Conservation (phyloP, 1,140 invertebrate genomes). For the Asobara japonica region DNA sequence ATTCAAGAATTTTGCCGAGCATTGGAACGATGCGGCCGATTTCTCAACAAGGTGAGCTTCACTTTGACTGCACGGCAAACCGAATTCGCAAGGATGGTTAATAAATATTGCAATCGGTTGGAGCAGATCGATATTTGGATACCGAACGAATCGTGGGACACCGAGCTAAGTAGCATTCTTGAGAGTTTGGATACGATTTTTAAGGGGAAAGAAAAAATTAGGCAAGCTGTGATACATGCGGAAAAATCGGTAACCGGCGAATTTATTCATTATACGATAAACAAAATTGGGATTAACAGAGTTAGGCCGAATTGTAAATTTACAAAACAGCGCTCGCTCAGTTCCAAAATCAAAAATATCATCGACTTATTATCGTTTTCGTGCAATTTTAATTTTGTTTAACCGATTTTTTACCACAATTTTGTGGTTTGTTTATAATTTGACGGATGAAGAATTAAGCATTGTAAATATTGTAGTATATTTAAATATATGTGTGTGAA, state of each 20-base stretch:
- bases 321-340: background rate
- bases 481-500: too few relatives aligned
- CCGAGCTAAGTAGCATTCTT: background rate
- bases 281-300: background rate
- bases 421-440: too few relatives aligned
- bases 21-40: background rate
- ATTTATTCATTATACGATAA: background rate
- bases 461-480: too few relatives aligned
- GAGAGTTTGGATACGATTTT: background rate
- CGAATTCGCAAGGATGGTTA: background rate
- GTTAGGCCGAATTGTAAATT: background rate
- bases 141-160: background rate
- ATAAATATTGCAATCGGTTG: background rate
- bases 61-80: background rate
- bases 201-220: background rate
- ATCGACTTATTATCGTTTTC: too few relatives aligned
- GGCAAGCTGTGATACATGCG: background rate
- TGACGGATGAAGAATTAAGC: too few relatives aligned
- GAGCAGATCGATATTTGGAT: background rate
- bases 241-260: background rate
- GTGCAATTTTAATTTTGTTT: too few relatives aligned
- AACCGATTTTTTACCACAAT: too few relatives aligned
- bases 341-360: background rate
- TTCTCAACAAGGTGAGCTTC: background rate
- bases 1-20: background rate